Percentiles rank a stretch among this genome's conserved stretches.
Conservation (phyloP, 2,888 invertebrate genomes). For the Diaperis boleti region DNA sequence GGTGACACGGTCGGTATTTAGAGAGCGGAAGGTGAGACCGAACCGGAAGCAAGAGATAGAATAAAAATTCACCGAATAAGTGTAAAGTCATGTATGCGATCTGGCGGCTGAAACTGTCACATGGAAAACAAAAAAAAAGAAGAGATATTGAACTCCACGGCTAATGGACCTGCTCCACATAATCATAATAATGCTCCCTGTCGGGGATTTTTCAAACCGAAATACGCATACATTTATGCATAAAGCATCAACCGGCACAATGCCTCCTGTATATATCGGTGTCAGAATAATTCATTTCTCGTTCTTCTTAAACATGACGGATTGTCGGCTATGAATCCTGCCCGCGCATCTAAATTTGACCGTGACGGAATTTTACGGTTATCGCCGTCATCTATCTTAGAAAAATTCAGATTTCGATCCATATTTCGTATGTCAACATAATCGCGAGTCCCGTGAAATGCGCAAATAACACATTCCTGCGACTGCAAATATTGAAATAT, state of each 20-base stretch:
- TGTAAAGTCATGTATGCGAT: conserved; percentile 55
- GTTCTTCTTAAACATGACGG: conserved; percentile 58
- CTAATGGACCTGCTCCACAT: conserved; percentile 38
- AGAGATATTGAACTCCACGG: conserved; percentile 19
- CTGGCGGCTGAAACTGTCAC: conserved; percentile 32
- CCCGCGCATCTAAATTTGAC: conserved; percentile 11
- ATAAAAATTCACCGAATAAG: no score
- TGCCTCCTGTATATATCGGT: conserved; percentile 47
- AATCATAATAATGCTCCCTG: conserved; percentile 33
- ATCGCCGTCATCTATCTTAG: background rate
- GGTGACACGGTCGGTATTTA: conserved; percentile 11
- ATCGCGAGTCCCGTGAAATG: conserved; percentile 14
- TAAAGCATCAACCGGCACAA: conserved; percentile 40
- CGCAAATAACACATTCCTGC: conserved; percentile 25
- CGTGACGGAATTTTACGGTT: conserved; percentile 2
- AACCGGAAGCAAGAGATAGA: no score
- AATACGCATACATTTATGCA: conserved; percentile 41
- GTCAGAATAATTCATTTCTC: conserved; percentile 57
- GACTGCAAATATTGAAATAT: conserved; percentile 29
- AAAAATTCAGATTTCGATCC: conserved; percentile 15
- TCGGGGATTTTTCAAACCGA: conserved; percentile 37
- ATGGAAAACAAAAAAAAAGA: conserved; percentile 9
- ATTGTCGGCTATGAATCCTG: conserved; percentile 55
- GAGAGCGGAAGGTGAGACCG: conserved; percentile 20
- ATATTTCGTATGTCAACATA: conserved; percentile 19